Conservation (phyloP, 2,113 vertebrate species). For the Cyprinodon tularosa region DNA sequence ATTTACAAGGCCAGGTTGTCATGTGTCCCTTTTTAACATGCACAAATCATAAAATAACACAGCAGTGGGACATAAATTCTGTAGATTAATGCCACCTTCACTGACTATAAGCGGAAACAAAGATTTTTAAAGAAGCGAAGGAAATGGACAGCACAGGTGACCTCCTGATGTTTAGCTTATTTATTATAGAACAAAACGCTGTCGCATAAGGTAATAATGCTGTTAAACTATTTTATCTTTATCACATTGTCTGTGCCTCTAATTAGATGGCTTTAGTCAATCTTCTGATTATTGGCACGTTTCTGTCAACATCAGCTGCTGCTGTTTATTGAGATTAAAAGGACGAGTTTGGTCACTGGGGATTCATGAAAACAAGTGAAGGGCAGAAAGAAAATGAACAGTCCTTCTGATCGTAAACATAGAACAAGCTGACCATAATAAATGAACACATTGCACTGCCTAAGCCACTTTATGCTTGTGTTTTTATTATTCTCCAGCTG, state of each 20-base stretch:
- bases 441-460: too few relatives aligned
- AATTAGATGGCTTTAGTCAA: conserved; percentile 7
- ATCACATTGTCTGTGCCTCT: not conserved
- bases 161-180: not conserved
- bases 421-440: too few relatives aligned
- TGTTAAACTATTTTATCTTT: not conserved
- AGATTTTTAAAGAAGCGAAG: not conserved
- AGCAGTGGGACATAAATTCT: not conserved
- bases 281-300: conserved; percentile 11
- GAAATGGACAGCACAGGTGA: not conserved
- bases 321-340: conserved; percentile 15
- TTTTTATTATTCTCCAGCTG: too few relatives aligned
- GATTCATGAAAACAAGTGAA: not conserved
- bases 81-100: not conserved
- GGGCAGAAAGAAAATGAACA: too few relatives aligned
- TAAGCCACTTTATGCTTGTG: too few relatives aligned
- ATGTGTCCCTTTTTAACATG: not conserved
- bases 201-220: too few relatives aligned
- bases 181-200: too few relatives aligned
- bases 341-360: not conserved
- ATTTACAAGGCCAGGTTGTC: not conserved
- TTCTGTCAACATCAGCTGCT: not conserved
- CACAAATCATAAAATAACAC: not conserved
- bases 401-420: too few relatives aligned
- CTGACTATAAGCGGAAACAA: too few relatives aligned